Evolutionary conservation across 2,113 vertebrate genomes (phyloP), one percentile per base, ranked within the genome.

Genomic region (Melanocharis versteri): DNA sequence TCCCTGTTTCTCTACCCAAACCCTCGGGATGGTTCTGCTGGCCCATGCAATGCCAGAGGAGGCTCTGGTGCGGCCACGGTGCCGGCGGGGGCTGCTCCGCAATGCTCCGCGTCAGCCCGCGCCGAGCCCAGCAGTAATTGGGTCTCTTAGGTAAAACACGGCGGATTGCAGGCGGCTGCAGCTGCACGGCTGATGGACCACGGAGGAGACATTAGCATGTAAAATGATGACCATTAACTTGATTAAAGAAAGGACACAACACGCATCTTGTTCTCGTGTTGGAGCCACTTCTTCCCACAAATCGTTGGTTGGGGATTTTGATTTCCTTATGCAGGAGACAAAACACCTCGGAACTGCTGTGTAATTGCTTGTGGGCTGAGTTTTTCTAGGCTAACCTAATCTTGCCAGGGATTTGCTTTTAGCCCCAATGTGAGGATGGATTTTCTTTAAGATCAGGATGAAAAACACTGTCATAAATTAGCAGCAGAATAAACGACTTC

Each of bases 211-310:
- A 73, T 96, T 92, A 94, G 51, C 39, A 19, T 85, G 90, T 48
- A 50, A 91, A 95, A 95, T 90, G 95, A 89, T 94, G 96, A 91
- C 95, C 87, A 91, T 93, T 96, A 91, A 80, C 95, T 94, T 96
- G 93, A 95, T 94, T 92, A 94, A 96, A 93, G 93, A n/a, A 96
- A 94, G 95, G 96, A 92, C 94, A 76, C 80, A 82, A 64, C 82
- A 62, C 14, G 24, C 48, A 84, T 94, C 91, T 87, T n/a, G 80
- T 71, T 86, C 91, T 69, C 28, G 40, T 78, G 28, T 37, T 10
- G 2, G 48, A 84, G 83, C 47, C 1, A 33, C 87, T 94, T 70
- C 93, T 93, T 84, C 87, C 83, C 83, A 2, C 11, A 22, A 89
- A 96, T 94, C 5, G 65, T 60, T 61, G 81, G 70, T 51, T 42